A percentile compares a stretch with the other conserved stretches of the same genome.
Conservation (phyloP, 2,113 vertebrate species). For the Paralichthys olivaceus region DNA sequence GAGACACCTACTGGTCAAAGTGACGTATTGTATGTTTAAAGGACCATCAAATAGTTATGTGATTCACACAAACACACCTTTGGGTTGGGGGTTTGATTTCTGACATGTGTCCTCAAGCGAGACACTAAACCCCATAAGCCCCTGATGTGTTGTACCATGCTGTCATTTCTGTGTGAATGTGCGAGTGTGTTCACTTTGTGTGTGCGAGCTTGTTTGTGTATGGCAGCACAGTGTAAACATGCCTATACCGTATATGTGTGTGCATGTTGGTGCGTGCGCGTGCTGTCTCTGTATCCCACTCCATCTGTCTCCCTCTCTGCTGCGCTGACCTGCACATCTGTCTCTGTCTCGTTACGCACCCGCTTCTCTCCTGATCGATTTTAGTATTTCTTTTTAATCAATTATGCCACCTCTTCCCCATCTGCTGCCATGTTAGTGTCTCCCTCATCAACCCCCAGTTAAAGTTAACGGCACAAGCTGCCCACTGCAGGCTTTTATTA, state of each 20-base stretch:
- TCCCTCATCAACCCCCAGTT: conserved; percentile 67
- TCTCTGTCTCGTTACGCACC: conserved; percentile 70
- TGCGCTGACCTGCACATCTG: conserved; percentile 69
- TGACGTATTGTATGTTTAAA: too few relatives aligned
- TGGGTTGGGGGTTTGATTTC: not conserved
- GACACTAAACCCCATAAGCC: not conserved
- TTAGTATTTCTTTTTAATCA: conserved; percentile 75
- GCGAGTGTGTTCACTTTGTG: not conserved
- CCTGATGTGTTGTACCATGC: not conserved
- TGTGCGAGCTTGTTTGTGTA: not conserved
- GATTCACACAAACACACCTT: not conserved
- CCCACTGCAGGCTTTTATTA: conserved; percentile 58
- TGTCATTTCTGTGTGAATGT: not conserved
- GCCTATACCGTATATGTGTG: not conserved
- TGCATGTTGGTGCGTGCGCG: conserved; percentile 10
- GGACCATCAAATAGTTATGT: too few relatives aligned
- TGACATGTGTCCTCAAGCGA: not conserved
- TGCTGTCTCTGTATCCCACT: conserved; percentile 13
- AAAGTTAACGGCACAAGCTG: conserved; percentile 65
- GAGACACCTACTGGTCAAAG: too few relatives aligned
- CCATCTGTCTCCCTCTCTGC: conserved; percentile 47
- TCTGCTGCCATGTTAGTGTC: conserved; percentile 77
- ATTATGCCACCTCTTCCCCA: conserved; percentile 70
- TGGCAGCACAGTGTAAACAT: not conserved
- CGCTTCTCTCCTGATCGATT: conserved; percentile 70